Evolutionary conservation across 2,888 invertebrate species (phyloP).

Genomic region (Andrena praecox): DNA sequence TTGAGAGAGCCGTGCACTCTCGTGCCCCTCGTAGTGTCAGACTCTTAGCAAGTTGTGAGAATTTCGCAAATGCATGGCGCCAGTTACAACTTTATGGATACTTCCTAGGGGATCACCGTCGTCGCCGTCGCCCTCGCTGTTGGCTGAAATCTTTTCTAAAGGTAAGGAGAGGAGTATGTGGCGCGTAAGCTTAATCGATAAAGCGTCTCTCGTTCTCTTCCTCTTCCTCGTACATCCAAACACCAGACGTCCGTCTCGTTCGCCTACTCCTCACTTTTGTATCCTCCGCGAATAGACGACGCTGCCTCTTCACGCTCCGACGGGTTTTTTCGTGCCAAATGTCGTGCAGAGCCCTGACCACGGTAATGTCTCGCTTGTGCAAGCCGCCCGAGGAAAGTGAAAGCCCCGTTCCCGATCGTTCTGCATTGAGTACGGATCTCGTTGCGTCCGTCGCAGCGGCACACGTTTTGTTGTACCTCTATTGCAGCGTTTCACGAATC

Average conservation of each 20-base stretch:
- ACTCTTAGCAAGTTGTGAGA: slow-evolving; percentile 19
- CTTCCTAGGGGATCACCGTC: slow-evolving; percentile 33
- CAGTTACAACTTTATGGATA: slow-evolving; percentile 53
- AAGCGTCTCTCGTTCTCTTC: slow-evolving; percentile 50
- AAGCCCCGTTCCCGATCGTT: slow-evolving; percentile 63
- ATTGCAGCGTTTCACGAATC: slow-evolving; percentile 28
- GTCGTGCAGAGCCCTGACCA: slow-evolving; percentile 45
- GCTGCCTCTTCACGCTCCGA: slow-evolving; percentile 38
- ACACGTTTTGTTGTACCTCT: slow-evolving; percentile 41
- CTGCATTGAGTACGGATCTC: slow-evolving; percentile 60
- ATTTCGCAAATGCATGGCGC: slow-evolving; percentile 56
- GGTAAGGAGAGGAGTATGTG: slow-evolving; percentile 55
- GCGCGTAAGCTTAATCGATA: slow-evolving; percentile 52
- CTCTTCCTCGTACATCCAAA: slow-evolving; percentile 24
- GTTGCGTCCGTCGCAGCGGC: slow-evolving; percentile 46
- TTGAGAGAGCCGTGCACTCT: slow-evolving; percentile 38
- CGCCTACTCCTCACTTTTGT: background rate
- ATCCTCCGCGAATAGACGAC: slow-evolving; percentile 17
- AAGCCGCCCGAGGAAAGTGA: slow-evolving; percentile 68
- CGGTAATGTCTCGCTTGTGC: slow-evolving; percentile 64
- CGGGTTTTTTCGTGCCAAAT: slow-evolving; percentile 55
- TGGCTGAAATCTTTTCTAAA: slow-evolving; percentile 40
- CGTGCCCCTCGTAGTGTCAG: slow-evolving; percentile 37
- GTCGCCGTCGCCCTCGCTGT: slow-evolving; percentile 14
- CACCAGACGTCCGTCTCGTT: background rate